A percentile compares a stretch with the other conserved stretches of the same genome.
Evolutionary conservation across 2,888 invertebrate species (phyloP).

Genomic region (Phytoseiulus persimilis): DNA sequence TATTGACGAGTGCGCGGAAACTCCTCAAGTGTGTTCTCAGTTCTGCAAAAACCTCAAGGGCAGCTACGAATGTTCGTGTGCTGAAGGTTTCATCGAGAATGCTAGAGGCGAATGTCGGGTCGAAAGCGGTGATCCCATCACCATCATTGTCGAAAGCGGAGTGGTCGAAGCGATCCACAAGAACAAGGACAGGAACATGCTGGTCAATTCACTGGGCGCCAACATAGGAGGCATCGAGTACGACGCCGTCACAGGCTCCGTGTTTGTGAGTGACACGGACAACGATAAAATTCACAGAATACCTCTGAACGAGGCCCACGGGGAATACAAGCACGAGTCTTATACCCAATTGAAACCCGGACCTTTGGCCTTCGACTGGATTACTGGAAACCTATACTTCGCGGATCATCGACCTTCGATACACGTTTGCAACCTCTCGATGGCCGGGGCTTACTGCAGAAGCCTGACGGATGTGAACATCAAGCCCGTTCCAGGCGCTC

Average conservation of each 20-base stretch:
- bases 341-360: neutral
- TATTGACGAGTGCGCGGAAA: neutral
- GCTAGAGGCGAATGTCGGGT: neutral
- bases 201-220: neutral
- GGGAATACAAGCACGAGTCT: neutral
- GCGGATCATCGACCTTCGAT: neutral
- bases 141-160: neutral
- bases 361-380: neutral
- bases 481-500: neutral
- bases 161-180: neutral
- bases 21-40: neutral
- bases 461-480: neutral
- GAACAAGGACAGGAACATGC: neutral
- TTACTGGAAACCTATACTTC: neutral
- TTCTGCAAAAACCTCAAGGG: neutral
- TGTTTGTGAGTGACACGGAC: neutral
- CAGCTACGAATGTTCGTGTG: conserved; percentile 12
- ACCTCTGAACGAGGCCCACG: neutral
- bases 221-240: neutral
- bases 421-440: neutral
- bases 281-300: neutral
- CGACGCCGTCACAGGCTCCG: neutral
- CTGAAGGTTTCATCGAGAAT: neutral
- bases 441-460: neutral
- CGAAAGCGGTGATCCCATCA: neutral